Evolutionary conservation across 2,888 invertebrate genomes (phyloP).

Genomic region (Trissonchulus latispiculum): DNA sequence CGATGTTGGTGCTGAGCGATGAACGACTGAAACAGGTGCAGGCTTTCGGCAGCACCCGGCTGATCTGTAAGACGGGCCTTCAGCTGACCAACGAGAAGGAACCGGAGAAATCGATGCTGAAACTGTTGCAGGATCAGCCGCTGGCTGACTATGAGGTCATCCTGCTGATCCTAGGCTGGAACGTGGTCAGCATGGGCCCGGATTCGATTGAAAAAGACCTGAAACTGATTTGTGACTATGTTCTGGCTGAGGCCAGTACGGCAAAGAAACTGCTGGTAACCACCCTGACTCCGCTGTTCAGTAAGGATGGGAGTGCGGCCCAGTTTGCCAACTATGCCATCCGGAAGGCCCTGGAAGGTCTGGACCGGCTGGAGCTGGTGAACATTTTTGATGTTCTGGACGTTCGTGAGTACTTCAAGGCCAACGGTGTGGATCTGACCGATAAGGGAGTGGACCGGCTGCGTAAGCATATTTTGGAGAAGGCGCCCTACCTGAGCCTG

Average conservation of each 20-base stretch:
- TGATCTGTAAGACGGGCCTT: neutral
- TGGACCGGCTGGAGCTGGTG: neutral
- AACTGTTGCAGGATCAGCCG: neutral
- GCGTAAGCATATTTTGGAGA: neutral
- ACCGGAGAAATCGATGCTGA: neutral
- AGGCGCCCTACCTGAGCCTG: neutral
- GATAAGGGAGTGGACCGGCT: neutral
- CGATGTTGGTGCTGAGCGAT: neutral
- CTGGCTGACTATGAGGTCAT: neutral
- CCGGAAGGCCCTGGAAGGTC: neutral
- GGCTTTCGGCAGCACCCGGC: neutral
- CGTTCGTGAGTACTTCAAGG: neutral
- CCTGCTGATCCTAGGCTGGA: neutral
- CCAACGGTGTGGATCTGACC: neutral
- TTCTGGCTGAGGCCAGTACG: neutral
- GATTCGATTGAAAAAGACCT: neutral
- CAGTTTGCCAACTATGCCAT: neutral
- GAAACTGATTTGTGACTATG: neutral
- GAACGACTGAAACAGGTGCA: neutral
- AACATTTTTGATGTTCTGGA: neutral
- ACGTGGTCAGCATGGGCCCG: neutral
- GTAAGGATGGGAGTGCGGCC: neutral
- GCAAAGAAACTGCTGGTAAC: neutral
- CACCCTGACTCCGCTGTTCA: neutral
- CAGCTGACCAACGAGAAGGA: neutral